phyloP scores from a whole-genome alignment of 2,113 vertebrate species.

The Hippocampus abdominalis region DNA sequence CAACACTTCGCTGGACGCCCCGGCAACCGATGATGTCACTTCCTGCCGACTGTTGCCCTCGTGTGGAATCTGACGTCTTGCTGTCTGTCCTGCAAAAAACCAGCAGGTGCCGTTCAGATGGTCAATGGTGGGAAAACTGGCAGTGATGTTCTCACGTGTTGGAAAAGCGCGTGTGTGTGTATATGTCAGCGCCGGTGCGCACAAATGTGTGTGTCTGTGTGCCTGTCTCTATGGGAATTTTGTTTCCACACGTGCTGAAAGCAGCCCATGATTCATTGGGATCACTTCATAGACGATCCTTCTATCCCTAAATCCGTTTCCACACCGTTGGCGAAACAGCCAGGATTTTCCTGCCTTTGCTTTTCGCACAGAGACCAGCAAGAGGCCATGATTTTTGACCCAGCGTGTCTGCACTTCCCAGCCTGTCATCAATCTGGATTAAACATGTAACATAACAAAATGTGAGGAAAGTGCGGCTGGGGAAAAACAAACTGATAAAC shows the following conservation, averaged over 20 bases:
- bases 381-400: no score
- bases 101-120: background rate
- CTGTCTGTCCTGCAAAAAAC: constrained; percentile 3
- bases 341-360: background rate
- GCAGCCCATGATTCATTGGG: background rate
- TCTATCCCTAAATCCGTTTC: background rate
- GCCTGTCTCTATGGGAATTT: no score
- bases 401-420: no score
- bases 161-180: background rate
- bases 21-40: constrained; percentile 39
- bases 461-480: no score
- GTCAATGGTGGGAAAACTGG: background rate
- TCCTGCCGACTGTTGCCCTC: constrained; percentile 27
- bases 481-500: no score
- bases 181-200: background rate
- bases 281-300: background rate
- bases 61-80: constrained; percentile 20
- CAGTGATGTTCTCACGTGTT: background rate
- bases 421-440: no score
- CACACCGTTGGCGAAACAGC: background rate
- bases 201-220: background rate
- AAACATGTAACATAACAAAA: no score
- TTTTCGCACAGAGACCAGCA: no score
- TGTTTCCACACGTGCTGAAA: background rate
- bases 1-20: constrained; percentile 26